Conservation (phyloP, 2,888 invertebrate genomes). For the Lycaena phlaeas region DNA sequence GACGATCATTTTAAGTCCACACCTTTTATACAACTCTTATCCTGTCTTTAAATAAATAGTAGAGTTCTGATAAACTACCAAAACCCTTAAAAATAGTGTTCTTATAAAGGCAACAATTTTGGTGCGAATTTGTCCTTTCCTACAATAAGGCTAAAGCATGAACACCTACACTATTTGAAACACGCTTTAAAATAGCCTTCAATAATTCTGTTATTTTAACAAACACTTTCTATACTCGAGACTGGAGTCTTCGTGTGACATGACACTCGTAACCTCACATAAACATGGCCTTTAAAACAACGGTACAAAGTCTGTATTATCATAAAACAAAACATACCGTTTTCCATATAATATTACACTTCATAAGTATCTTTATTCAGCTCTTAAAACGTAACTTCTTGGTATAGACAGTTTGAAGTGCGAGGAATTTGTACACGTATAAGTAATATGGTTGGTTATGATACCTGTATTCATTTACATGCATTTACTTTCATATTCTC, state of each 20-base stretch:
- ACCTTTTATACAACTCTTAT: no score
- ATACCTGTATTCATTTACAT: background rate
- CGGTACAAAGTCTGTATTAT: background rate
- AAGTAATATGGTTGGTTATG: background rate
- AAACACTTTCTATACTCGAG: no score
- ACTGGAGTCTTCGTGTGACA: no score
- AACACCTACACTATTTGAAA: no score
- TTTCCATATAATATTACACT: background rate
- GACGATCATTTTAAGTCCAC: no score
- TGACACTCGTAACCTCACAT: background rate
- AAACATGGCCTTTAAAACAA: background rate
- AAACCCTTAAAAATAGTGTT: no score
- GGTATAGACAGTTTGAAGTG: conserved; percentile 7
- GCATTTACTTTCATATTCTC: no score
- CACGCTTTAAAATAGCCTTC: background rate
- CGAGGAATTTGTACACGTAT: conserved; percentile 6
- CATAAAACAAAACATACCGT: background rate
- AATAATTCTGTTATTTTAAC: background rate
- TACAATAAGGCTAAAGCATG: no score
- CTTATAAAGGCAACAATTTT: no score
- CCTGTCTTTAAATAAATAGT: no score
- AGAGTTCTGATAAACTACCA: no score
- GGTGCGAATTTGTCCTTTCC: no score
- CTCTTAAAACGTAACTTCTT: conserved; percentile 10
- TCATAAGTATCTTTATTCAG: conserved; percentile 2